Base-by-base conservation (phyloP, 2,797 vertebrate species). In the Periparus ater region DNA sequence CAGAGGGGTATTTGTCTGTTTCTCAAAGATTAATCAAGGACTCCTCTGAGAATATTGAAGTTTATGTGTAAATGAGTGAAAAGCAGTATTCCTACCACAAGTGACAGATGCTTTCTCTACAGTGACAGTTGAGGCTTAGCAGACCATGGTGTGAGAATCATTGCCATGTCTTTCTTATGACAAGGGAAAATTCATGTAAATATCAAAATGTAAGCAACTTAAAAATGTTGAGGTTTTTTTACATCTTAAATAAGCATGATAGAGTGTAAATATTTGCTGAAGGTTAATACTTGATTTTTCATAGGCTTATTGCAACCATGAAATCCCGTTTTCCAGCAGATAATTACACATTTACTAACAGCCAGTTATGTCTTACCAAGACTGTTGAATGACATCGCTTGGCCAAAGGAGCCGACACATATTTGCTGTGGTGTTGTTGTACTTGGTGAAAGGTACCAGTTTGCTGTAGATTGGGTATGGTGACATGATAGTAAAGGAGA, bases 371-470 rank as follows among this genome's bases (percentile, higher is more conserved):
- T 70, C 98, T 99, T 98, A 99, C 99, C 99, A 99, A 84, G 98
- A 98, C 95, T 99, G 99, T 80, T 99, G 98, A 86, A 99, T 98
- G 92, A 97, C 58, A 29, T 98, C 97, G 3, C 98, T 99, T 47
- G 99, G 98, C 98, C 99, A 99, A 53, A 98, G 95, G 79, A 99
- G 98, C 55, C 99, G 99, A 75, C 99, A 99, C 99, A 99, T 99
- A 60, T 99, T 98, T 4, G 98, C 98, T 0, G 99, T 99, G 97
- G 98, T 98, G 98, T 99, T 99, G 97, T 99, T 98, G 34, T 96
- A 94, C 92, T 98, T 99, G 88, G 98, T 98, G 93, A 99, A 99
- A 72, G 99, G 98, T 34, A 98, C 98, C 89, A 99, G 97, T 13
- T 98, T 98, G 98, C 99, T 99, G 68, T 98, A 99, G 83, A 99